Evolutionary conservation across 2,113 vertebrate genomes (phyloP).

Genomic region (Oenanthe oenanthe): DNA sequence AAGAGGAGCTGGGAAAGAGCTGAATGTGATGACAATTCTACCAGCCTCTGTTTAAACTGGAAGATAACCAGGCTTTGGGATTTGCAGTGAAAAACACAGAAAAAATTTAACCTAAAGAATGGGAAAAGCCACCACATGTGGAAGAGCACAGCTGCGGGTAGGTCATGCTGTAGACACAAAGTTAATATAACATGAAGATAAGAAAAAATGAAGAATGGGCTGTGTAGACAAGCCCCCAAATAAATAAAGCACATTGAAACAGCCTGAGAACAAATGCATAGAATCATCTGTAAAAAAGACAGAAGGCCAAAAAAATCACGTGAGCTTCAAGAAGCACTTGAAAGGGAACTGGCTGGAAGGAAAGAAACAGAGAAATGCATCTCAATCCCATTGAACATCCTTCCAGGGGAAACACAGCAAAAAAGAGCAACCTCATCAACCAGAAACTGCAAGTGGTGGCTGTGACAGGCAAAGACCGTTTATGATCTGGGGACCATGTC

Average conservation of each 20-base stretch:
- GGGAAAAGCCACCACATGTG: background rate
- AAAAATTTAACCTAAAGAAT: background rate
- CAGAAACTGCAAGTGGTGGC: background rate
- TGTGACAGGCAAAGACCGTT: rapidly evolving
- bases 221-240: background rate
- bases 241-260: background rate
- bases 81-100: background rate
- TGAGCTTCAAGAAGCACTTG: background rate
- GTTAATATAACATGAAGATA: background rate
- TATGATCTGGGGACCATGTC: background rate
- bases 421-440: background rate
- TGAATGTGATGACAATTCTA: background rate
- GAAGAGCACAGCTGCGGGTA: background rate
- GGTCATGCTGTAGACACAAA: background rate
- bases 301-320: background rate
- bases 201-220: background rate
- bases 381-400: background rate
- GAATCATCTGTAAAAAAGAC: background rate
- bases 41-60: background rate
- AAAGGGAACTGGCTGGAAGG: background rate
- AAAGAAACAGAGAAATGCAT: background rate
- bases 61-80: background rate
- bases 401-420: background rate
- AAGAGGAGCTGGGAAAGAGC: background rate
- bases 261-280: background rate